Percentiles rank a stretch among this genome's conserved stretches.
Evolutionary conservation across 2,113 vertebrate genomes (phyloP).

Genomic region (Lampris incognitus): DNA sequence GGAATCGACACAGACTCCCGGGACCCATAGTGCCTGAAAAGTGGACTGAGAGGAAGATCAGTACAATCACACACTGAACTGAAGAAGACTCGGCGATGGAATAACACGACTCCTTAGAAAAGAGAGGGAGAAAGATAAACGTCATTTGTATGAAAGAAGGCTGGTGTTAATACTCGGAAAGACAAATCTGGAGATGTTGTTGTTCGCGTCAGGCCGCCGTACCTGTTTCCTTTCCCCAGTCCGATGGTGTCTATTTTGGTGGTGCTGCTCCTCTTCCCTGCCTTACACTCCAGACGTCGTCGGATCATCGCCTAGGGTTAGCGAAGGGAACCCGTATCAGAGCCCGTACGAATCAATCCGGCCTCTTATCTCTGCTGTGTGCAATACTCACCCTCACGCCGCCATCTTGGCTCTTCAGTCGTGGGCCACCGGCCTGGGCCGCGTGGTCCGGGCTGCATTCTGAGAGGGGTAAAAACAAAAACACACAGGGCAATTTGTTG

Average conservation of each 20-base stretch:
- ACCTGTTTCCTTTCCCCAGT: conserved; percentile 71
- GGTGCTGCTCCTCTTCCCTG: conserved; percentile 72
- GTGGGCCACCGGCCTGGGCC: conserved; percentile 44
- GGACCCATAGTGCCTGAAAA: conserved; percentile 78
- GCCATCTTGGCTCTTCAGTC: conserved; percentile 77
- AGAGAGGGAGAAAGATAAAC: too few species aligned
- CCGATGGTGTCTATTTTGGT: conserved; percentile 66
- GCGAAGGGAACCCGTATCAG: neutral
- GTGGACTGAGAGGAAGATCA: conserved; percentile 1
- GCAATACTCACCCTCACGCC: conserved; percentile 78
- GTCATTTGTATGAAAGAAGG: too few species aligned
- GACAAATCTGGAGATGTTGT: too few species aligned
- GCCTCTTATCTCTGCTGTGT: conserved; percentile 1
- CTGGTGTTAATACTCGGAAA: too few species aligned
- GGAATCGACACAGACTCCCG: conserved; percentile 85
- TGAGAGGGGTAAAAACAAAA: conserved; percentile 24
- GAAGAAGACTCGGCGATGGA: neutral
- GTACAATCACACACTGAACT: neutral
- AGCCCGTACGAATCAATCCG: neutral
- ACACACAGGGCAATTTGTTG: neutral
- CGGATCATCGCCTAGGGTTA: conserved; percentile 76
- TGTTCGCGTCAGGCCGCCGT: neutral
- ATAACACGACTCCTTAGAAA: neutral
- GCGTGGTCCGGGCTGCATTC: conserved; percentile 79
- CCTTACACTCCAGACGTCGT: conserved; percentile 70